These are phyloP conservation scores for Eupelmus urozonus DNA, from an alignment of 2,888 invertebrate species.

Conservation along the genomic window DNA sequence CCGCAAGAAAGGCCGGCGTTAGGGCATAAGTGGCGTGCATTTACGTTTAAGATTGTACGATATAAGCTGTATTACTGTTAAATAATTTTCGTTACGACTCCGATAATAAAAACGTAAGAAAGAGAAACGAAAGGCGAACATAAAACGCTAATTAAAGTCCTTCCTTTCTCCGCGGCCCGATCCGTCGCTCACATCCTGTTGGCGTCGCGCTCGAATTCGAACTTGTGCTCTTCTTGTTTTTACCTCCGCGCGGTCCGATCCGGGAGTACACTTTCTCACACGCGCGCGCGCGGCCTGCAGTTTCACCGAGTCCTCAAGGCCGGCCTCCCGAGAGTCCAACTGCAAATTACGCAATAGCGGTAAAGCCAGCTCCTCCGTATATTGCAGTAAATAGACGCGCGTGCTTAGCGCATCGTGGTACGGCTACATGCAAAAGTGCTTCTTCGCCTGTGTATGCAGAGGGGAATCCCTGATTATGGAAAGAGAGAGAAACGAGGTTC, in stretches of 20 bases:
- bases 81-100: slow-evolving; percentile 28
- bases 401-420: slow-evolving; percentile 5
- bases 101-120: slow-evolving; percentile 28
- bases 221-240: neutral
- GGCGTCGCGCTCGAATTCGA: neutral
- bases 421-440: slow-evolving; percentile 10
- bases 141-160: neutral
- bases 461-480: slow-evolving; percentile 26
- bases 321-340: slow-evolving; percentile 15
- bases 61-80: slow-evolving; percentile 28
- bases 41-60: slow-evolving; percentile 23
- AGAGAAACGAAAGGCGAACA: slow-evolving; percentile 1
- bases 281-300: neutral
- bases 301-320: slow-evolving; percentile 37
- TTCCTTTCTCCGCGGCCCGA: neutral
- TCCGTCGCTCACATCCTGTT: neutral
- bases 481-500: too few species aligned
- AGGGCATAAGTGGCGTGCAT: neutral
- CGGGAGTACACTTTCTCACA: slow-evolving; percentile 27
- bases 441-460: neutral
- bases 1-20: slow-evolving; percentile 34
- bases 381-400: neutral
- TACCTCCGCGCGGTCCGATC: neutral
- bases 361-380: neutral
- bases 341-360: slow-evolving; percentile 37